Percentiles rank a stretch among this genome's conserved stretches.
These are phyloP conservation scores for Dasypus novemcinctus DNA, from an alignment of 2,113 vertebrate genomes.

Conservation along the genomic window DNA sequence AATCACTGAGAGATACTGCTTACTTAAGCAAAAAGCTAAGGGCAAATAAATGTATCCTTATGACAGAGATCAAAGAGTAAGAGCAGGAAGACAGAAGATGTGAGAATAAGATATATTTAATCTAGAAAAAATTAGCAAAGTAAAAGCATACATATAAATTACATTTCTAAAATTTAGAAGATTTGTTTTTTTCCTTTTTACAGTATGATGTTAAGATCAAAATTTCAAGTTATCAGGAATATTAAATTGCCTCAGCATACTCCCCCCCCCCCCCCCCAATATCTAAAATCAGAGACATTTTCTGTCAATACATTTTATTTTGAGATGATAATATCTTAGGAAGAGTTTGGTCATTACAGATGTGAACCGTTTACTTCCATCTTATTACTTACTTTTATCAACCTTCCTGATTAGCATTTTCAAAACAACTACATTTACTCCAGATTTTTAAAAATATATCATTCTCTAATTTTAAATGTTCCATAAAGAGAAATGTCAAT, in stretches of 20 bases:
- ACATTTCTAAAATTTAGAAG: slow-evolving; percentile 44
- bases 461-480: slow-evolving; percentile 44
- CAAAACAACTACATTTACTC: not conserved
- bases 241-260: not conserved
- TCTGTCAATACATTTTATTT: slow-evolving; percentile 34
- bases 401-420: not conserved
- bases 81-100: not conserved
- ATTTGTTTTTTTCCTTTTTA: not conserved
- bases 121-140: not conserved
- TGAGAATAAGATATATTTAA: slow-evolving; percentile 37
- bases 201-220: not conserved
- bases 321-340: slow-evolving; percentile 20
- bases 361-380: not conserved
- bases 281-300: slow-evolving; percentile 1
- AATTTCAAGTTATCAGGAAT: slow-evolving; percentile 18
- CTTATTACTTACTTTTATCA: slow-evolving; percentile 7
- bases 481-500: slow-evolving; percentile 41
- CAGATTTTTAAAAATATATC: not conserved
- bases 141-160: not conserved
- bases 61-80: slow-evolving; percentile 47
- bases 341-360: slow-evolving; percentile 46
- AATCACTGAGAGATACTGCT: slow-evolving; percentile 22
- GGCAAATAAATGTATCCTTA: slow-evolving; percentile 34
- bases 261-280: not conserved
- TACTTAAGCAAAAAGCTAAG: slow-evolving; percentile 53